Base-by-base conservation (phyloP, 1,140 invertebrate species). In the Heterodera carotae region DNA sequence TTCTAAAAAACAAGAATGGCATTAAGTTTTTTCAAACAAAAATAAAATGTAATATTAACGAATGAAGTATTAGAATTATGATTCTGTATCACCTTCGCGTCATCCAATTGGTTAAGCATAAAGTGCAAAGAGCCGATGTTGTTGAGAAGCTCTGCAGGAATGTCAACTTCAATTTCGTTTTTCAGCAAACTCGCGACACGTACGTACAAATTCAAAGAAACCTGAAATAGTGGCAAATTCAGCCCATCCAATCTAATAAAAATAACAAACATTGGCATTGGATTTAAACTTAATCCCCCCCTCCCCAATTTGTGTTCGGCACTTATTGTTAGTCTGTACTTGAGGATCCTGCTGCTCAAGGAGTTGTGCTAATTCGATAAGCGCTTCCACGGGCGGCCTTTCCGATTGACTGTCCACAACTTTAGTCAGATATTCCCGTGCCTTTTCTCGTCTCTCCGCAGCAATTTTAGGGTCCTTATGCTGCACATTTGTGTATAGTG, bases 291-390 rank as follows among this genome's bases (percentile, higher is more conserved):
- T 7, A 27, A 29, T 25, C 27, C 62, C 62, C 5, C 48, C 48
- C 43, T 25, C 53, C 6, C 33, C 5, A 43, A 67, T 1, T 39
- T 6, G 36, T 39, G 36, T 39, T 10, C 10, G 36, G n/a, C n/a
- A n/a, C 10, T 39, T 39, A 39, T 39, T 39, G 4, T 39, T 39
- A 39, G 10, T 12, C 7, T 22, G 22, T 15, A 78, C 76, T 78
- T 78, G 76, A 31, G 78, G 79, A 43, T 79, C 76, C 12, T 53
- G 36, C 18, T 79, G 78, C 64, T 79, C 78, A 22, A 98, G 90
- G 85, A 99, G 97, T 89, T 99, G 96, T 0, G 96, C 97, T 67
- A 98, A 89, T 89, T 99, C 97, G 81, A 99, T 98, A 94, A 97
- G 98, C 2, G 96, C 96, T 88, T 99, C 97, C 3, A 98, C 94